Base-by-base conservation (phyloP, 2,797 vertebrate genomes). In the Argentina silus region DNA sequence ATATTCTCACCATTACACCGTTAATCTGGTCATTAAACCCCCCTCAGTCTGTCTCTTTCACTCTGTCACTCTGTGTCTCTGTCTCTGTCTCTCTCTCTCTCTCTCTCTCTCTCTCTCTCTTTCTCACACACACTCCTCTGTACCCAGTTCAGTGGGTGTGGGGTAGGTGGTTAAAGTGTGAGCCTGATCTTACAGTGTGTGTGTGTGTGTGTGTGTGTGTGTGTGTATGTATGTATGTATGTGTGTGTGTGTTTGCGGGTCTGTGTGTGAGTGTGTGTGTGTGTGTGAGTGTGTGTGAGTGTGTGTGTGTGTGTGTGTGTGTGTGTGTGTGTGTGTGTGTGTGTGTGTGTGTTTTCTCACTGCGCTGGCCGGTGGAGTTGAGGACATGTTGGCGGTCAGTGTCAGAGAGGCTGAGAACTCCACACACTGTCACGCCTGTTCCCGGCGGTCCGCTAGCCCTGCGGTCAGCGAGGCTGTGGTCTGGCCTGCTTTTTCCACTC, bases 1-100 rank as follows among this genome's bases (percentile, higher is more conserved):
- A 77, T 59, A 68, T 62, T 82, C 80, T 83, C 75, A 77, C 71
- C 62, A 69, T 86, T 81, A 82, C 80, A 76, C 68, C 19, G 67
- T 73, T 83, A 82, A 86, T 86, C 83, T 67, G 23, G 71, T 81
- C 70, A 79, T 89, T 83, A 74, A 82, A 72, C 66, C 63, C 43
- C 27, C 51, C 45, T 65, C 63, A 5, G 7, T 69, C 27, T 51
- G 45, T 62, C 60, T 78, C 60, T 72, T 50, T 71, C 53, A 70
- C 42, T 17, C 57, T 42, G 9, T 57, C 11, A 9, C 51, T 55
- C 55, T 17, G 7, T 7, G 5, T 10, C 12, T 14, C 50, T 10
- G 1, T 9, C 36, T 2, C 4, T 43, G 3, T 1, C 62, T 45
- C n/a, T 8, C 3, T 63, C 42, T 43, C 15, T 65, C 44, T 19